phyloP scores from a whole-genome alignment of 2,113 vertebrate genomes.

The Microtus pennsylvanicus region DNA sequence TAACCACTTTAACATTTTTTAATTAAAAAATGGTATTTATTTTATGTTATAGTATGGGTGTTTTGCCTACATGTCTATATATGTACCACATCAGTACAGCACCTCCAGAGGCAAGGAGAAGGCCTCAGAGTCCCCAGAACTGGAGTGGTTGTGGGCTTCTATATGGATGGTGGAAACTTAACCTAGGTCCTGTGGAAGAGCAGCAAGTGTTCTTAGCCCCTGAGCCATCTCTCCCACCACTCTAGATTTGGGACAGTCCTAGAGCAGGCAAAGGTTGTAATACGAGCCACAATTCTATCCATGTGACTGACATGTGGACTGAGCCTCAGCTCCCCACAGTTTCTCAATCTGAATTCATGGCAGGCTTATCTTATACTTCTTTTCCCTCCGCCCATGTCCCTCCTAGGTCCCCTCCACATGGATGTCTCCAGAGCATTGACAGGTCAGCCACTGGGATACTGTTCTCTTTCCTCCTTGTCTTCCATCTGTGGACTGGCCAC shows the following conservation, averaged over 20 bases:
- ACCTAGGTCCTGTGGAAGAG: neutral
- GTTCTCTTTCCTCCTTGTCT: no score
- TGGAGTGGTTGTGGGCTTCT: neutral
- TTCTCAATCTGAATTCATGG: neutral
- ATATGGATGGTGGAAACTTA: no score
- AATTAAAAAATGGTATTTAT: neutral
- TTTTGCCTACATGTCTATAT: neutral
- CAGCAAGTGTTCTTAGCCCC: neutral
- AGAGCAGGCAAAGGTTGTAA: neutral
- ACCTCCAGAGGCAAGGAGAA: neutral
- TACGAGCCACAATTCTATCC: neutral
- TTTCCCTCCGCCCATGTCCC: no score
- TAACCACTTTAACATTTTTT: neutral
- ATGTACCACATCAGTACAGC: neutral
- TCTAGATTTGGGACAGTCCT: neutral
- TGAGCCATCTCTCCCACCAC: neutral
- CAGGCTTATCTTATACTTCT: neutral
- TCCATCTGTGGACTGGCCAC: neutral
- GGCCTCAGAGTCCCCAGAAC: neutral
- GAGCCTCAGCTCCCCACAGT: fast-evolving
- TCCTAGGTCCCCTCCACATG: neutral
- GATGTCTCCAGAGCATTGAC: neutral
- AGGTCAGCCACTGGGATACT: neutral
- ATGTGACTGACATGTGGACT: neutral
- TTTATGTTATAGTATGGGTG: neutral